Base-by-base conservation (phyloP, 2,113 vertebrate genomes). In the Suricata suricatta region DNA sequence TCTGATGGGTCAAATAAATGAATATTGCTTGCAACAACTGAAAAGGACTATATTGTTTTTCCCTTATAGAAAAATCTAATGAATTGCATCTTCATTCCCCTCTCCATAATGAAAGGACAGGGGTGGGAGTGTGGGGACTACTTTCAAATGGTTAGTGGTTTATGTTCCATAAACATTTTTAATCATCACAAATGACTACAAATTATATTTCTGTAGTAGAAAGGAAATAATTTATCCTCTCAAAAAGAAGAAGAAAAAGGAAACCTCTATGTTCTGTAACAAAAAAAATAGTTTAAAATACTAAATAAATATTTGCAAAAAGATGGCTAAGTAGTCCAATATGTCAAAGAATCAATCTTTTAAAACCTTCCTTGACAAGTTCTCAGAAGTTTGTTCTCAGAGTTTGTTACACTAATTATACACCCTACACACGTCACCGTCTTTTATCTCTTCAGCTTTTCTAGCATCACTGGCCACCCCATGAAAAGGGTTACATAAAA, bases 201-300 rank as follows among this genome's bases (percentile, higher is more conserved):
- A 38, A 54, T 69, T 85, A 2, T 57, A 92, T 74, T 90, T 89
- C 79, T 87, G 92, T 50, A 92, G 52, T 81, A 33, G 11, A 87
- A 89, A 2, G 0, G 60, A 96, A 88, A 82, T 64, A 57, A 60
- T 87, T 80, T 90, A 23, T 41, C 68, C 44, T 84, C n/a, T 83
- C 52, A 94, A 95, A 93, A 86, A 21, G 17, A 95, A 86, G 15
- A 68, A 85, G 60, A 72, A 69, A 16, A 31, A 94, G 27, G 96
- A 92, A 83, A 52, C 7, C 21, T 87, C 13, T 95, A 72, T 69
- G 90, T 52, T 95, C 47, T 27, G 60, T 1, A 94, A 52, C 71
- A 85, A 94, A 90, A 90, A 90, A 66, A 29, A 71, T 14, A 27
- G 19, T 81, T 92, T 88, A 89, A 97, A 89, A 88, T 81, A 69